Percentiles rank a stretch among this genome's conserved stretches.
Evolutionary conservation across 1,140 invertebrate genomes (phyloP).

Genomic region (Zelostemma sp.): DNA sequence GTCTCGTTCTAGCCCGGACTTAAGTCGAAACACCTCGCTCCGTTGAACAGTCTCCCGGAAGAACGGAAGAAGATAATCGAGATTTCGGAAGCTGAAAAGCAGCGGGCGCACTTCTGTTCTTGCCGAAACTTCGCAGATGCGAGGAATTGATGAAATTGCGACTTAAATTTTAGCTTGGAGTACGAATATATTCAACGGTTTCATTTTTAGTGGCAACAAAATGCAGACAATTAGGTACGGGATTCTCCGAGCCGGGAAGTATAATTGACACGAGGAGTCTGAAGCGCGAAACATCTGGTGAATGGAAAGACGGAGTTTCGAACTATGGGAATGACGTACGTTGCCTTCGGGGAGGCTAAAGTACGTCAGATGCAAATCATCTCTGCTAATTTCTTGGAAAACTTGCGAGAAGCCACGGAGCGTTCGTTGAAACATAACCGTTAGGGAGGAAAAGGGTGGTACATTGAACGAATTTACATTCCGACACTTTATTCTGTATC

Average conservation of each 20-base stretch:
- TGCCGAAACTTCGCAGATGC: not conserved
- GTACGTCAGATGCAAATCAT: constrained; percentile 69
- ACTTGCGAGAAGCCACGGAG: constrained; percentile 55
- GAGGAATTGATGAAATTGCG: not conserved
- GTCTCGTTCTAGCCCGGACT: constrained; percentile 58
- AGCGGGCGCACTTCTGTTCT: too few relatives aligned
- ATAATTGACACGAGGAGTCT: constrained; percentile 52
- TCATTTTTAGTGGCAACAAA: too few relatives aligned
- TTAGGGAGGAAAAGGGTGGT: constrained; percentile 16
- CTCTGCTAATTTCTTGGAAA: constrained; percentile 67
- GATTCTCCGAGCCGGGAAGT: constrained; percentile 18
- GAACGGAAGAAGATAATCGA: constrained; percentile 64
- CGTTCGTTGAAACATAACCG: constrained; percentile 25
- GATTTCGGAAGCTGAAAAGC: constrained; percentile 41
- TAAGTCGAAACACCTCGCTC: constrained; percentile 58
- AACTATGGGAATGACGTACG: constrained; percentile 65
- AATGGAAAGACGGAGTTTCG: constrained; percentile 34
- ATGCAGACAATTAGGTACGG: not conserved
- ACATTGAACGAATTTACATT: constrained; percentile 31
- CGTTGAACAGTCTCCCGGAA: constrained; percentile 49
- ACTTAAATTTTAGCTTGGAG: not conserved
- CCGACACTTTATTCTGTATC: constrained; percentile 42
- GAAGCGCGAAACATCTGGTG: constrained; percentile 54
- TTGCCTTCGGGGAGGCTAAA: constrained; percentile 52
- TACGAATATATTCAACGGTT: too few relatives aligned